Evolutionary conservation across 1,140 invertebrate genomes (phyloP).

Genomic region (Neoseiulus cucumeris): DNA sequence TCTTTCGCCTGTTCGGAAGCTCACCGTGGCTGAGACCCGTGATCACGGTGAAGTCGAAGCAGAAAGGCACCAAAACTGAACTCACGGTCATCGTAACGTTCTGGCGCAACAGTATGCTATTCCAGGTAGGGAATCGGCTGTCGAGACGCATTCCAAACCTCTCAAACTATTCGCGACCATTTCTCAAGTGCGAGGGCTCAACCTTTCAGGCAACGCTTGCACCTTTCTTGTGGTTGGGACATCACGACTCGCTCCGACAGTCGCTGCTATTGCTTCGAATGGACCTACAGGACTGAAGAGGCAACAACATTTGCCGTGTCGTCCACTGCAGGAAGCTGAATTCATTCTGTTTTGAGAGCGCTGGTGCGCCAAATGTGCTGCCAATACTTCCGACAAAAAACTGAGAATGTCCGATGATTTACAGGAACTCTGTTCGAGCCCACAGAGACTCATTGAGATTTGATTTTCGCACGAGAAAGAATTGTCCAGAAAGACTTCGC

Average conservation of each 20-base stretch:
- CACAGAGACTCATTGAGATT: too few species aligned
- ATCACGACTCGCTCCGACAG: neutral
- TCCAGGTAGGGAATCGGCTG: neutral
- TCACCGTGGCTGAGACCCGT: conserved; percentile 5
- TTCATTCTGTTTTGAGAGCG: too few species aligned
- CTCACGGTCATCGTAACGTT: neutral
- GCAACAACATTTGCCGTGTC: neutral
- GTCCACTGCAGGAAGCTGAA: neutral
- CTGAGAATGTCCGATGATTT: too few species aligned
- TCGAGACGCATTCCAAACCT: too few species aligned
- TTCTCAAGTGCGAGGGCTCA: too few species aligned
- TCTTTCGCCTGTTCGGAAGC: neutral
- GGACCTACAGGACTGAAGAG: neutral
- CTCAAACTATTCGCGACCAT: too few species aligned
- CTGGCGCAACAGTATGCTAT: neutral
- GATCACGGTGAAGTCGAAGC: neutral
- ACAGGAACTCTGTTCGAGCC: too few species aligned
- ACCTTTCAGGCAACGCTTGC: neutral
- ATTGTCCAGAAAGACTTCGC: too few species aligned
- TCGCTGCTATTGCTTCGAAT: neutral
- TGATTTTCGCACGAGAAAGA: too few species aligned
- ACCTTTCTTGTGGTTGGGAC: neutral
- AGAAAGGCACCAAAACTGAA: neutral
- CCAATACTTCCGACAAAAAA: too few species aligned
- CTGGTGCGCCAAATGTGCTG: too few species aligned